Base-by-base conservation (phyloP, 2,113 vertebrate species). In the Tetraodon nigroviridis region DNA sequence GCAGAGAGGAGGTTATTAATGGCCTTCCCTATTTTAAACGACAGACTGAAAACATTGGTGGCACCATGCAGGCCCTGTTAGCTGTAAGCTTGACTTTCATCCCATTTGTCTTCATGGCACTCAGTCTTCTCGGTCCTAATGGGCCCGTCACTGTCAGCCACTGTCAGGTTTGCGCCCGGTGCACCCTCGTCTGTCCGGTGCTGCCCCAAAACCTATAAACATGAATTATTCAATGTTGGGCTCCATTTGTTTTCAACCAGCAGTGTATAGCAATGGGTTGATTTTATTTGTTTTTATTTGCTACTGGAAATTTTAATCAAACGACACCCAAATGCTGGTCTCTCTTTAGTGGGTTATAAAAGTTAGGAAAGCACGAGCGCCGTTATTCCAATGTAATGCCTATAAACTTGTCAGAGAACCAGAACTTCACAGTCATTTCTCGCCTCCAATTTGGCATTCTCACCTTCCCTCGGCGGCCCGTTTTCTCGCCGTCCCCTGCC, bases 1-100 rank as follows among this genome's bases (percentile, higher is more conserved):
- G 48, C 68, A 75, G 78, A 76, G 78, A 83, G 81, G 74, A 74
- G 73, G 84, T 88, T 89, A 88, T 89, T 89, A 87, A 87, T 83
- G 82, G 81, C 81, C 62, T 74, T 74, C 74, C 81, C 88, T 80
- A 89, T 89, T 89, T 85, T 78, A 82, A 83, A 82, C 73, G 84
- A 87, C 88, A 87, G 75, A 78, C 71, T 83, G 75, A 86, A 87
- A 85, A 86, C 84, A 84, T 71, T 54, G 80, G 80, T 71, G 83
- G 79, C 84, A 85, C 74, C 84, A 73, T 64, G 73, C 77, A 76
- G 77, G 61, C 80, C 74, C 55, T 51, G 76, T 76, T 68, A 56
- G 76, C 80, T 82, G 75, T 75, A 66, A 80, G 73, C 75, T 77
- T 77, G 79, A 83, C 83, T 86, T 84, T 85, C 81, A 82, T 80